phyloP scores from a whole-genome alignment of 1,140 invertebrate genomes.

The Drosophila busckii region DNA sequence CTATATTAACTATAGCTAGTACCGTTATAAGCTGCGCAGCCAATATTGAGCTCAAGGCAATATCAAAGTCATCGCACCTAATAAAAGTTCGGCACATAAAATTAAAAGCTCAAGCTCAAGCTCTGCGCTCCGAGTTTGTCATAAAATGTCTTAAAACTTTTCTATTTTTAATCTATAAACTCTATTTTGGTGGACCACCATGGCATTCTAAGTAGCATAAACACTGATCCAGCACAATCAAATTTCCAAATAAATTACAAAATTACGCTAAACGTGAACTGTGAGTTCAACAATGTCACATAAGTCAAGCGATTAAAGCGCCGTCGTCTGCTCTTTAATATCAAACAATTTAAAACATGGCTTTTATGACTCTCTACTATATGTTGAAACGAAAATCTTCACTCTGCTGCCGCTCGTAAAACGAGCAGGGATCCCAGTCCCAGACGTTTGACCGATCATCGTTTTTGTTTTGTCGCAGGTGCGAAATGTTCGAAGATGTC shows the following conservation, averaged over 20 bases:
- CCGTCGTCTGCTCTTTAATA: slow-evolving; percentile 23
- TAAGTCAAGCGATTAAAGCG: slow-evolving; percentile 67
- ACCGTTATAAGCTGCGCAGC: slow-evolving; percentile 49
- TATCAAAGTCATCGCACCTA: slow-evolving; percentile 73
- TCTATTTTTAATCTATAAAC: slow-evolving; percentile 16
- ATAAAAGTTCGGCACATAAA: slow-evolving; percentile 57
- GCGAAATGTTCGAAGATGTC: slow-evolving; percentile 48
- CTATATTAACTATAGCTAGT: no score
- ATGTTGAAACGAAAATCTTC: slow-evolving; percentile 12
- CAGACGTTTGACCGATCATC: slow-evolving; percentile 22
- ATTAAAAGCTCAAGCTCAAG: slow-evolving; percentile 69
- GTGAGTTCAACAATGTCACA: slow-evolving; percentile 70
- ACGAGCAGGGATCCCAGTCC: slow-evolving; percentile 3
- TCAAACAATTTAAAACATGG: slow-evolving; percentile 43
- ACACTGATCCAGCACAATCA: slow-evolving; percentile 5
- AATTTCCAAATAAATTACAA: slow-evolving; percentile 67
- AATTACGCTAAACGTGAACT: slow-evolving; percentile 63
- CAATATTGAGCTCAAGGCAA: slow-evolving; percentile 67
- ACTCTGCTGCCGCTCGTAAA: slow-evolving; percentile 40
- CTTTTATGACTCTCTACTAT: slow-evolving; percentile 31
- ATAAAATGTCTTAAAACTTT: slow-evolving; percentile 54
- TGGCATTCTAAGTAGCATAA: slow-evolving; percentile 63
- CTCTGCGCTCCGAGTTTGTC: slow-evolving; percentile 20
- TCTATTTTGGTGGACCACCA: slow-evolving; percentile 43
- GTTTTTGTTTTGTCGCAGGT: slow-evolving; percentile 31